phyloP scores from a whole-genome alignment of 2,888 invertebrate genomes.

The Agriopis aurantiaria region DNA sequence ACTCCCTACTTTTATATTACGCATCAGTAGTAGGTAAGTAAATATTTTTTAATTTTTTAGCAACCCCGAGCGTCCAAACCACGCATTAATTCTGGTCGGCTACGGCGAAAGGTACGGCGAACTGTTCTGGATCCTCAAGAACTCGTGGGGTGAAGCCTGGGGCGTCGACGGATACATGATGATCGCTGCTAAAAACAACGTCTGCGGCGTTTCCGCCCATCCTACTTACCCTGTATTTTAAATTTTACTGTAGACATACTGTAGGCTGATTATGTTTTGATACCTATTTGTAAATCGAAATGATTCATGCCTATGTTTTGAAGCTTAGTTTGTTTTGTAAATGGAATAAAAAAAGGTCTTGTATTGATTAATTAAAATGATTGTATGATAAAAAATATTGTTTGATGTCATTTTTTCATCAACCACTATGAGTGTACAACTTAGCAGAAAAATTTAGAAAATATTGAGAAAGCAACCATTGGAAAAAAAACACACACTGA shows the following conservation, averaged over 20 bases:
- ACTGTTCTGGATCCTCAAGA: constrained; percentile 96
- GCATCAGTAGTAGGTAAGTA: too few species aligned
- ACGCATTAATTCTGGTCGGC: constrained; percentile 95
- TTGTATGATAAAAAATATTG: neutral
- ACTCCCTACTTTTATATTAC: too few species aligned
- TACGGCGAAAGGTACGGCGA: constrained; percentile 93
- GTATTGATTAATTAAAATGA: neutral
- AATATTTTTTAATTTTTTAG: constrained; percentile 72
- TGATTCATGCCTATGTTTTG: neutral
- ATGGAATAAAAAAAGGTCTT: neutral
- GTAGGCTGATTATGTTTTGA: neutral
- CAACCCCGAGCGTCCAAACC: constrained; percentile 89
- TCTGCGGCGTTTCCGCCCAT: constrained; percentile 94
- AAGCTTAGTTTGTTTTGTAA: neutral
- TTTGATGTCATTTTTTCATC: neutral
- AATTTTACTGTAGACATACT: constrained; percentile 28
- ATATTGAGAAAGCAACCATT: too few species aligned
- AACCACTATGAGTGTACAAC: too few species aligned
- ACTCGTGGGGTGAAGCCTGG: constrained; percentile 98
- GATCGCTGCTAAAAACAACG: constrained; percentile 94
- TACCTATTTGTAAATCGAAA: neutral
- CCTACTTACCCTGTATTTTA: constrained; percentile 92
- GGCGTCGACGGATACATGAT: constrained; percentile 97
- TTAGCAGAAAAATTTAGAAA: too few species aligned
- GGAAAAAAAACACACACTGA: too few species aligned